Base-by-base conservation (phyloP, 2,888 invertebrate species). In the Pelosia muscerda region DNA sequence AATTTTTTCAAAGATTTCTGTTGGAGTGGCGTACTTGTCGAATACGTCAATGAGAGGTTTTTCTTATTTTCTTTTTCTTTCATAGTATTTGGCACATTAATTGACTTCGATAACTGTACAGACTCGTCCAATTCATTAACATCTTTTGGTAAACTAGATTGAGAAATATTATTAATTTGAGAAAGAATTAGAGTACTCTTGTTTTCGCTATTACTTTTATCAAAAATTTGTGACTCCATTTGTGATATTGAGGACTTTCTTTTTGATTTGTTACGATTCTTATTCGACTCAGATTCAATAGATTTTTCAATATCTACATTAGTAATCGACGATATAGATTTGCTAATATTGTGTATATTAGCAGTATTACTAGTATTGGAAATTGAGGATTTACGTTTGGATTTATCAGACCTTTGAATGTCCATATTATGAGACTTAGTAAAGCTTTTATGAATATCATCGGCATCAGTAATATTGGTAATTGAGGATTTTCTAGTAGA, bases 1-100 rank as follows among this genome's bases (percentile, higher is more conserved):
- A 88, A 65, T 69, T 88, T 92, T 75, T 86, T 83, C 2, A 85
- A 63, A 19, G 82, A 70, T 76, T 91, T 92, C 68, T 92, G 87
- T 74, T 91, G 92, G 38, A 93, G 81, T 61, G 94, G 93, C 23
- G 94, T 94, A 76, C 92, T 92, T 64, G 92, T 92, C n/a, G 81
- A 87, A 79, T 89, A 91, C 66, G 85, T 87, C 15, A 82, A 68
- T 5, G 87, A 88, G 2, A 83, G 38, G 63, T 87, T 90, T 70
- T 86, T 88, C 63, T 87, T 88, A 38, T 84, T 66, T 42, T 74
- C 74, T 68, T 85, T 86, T 64, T 83, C 82, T 78, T 85, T 85
- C 23, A 75, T 74, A 38, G 72, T 53, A 73, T 85, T 81, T 64
- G 84, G 75, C 56, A 80, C 69, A 74, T 84, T 81, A 42, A 81